These are phyloP conservation scores for Babylonia areolata DNA, from an alignment of 1,140 invertebrate species.

Conservation along the genomic window DNA sequence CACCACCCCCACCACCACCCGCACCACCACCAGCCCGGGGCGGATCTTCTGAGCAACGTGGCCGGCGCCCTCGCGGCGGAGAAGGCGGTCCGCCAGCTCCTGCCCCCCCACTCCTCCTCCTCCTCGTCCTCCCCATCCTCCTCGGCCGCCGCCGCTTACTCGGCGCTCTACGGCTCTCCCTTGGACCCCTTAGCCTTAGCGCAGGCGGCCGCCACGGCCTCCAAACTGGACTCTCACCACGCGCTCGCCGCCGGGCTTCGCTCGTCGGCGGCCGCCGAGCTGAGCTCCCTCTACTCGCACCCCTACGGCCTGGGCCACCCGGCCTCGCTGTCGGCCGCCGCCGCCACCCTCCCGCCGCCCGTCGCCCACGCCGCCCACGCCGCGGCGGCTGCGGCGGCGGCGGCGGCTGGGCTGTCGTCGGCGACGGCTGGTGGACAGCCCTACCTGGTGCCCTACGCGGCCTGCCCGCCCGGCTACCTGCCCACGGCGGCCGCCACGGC, in stretches of 20 bases:
- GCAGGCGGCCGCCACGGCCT: slow-evolving; percentile 42
- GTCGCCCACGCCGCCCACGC: slow-evolving; percentile 56
- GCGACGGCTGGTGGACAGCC: slow-evolving; percentile 68
- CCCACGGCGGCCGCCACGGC: slow-evolving; percentile 15
- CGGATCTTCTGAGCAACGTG: slow-evolving; percentile 43
- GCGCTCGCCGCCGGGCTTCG: background rate
- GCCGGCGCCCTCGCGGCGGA: slow-evolving; percentile 25
- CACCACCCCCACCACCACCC: too few species aligned
- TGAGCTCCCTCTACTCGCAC: slow-evolving; percentile 47
- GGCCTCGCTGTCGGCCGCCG: slow-evolving; percentile 59
- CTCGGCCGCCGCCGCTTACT: slow-evolving; percentile 37
- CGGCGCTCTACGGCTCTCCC: slow-evolving; percentile 39
- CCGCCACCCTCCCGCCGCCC: slow-evolving; percentile 65
- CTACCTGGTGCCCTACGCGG: slow-evolving; percentile 66
- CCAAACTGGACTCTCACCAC: slow-evolving; percentile 8
- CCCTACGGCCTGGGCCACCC: slow-evolving; percentile 51
- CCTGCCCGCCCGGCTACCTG: slow-evolving; percentile 68
- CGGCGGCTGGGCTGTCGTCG: slow-evolving; percentile 59
- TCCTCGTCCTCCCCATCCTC: slow-evolving; percentile 36
- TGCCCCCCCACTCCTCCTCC: slow-evolving; percentile 47
- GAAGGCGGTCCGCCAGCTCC: slow-evolving; percentile 31
- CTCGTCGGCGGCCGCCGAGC: background rate
- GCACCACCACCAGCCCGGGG: slow-evolving; percentile 42
- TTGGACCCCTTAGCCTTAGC: slow-evolving; percentile 74
- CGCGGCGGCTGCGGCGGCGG: slow-evolving; percentile 61